Evolutionary conservation across 1,140 invertebrate genomes (phyloP).

Genomic region (Streblospio benedicti): DNA sequence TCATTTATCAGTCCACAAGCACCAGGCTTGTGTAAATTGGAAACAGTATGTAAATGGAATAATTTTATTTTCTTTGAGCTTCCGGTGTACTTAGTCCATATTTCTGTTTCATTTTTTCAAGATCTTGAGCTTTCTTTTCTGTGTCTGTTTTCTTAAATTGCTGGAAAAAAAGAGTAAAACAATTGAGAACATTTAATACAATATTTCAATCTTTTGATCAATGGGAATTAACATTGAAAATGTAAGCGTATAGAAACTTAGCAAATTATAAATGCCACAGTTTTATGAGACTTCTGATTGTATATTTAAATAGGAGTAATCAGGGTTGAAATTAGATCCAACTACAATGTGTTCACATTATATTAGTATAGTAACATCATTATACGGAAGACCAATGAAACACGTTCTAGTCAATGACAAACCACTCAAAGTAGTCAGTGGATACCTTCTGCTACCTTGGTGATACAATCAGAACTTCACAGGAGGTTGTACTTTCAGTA

Average conservation of each 20-base stretch:
- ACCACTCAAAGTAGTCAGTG: no score
- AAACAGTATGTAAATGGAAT: no score
- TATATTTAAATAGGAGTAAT: not conserved
- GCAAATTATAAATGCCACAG: not conserved
- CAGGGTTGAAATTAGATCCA: not conserved
- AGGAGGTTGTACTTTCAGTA: no score
- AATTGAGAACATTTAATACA: not conserved
- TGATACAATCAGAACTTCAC: no score
- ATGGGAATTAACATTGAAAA: not conserved
- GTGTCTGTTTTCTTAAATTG: slow-evolving; percentile 94
- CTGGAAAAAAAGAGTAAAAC: slow-evolving; percentile 33
- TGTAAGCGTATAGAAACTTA: not conserved
- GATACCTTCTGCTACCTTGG: no score
- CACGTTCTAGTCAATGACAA: no score
- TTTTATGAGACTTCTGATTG: not conserved
- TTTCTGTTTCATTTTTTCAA: slow-evolving; percentile 93
- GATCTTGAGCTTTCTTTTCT: slow-evolving; percentile 92
- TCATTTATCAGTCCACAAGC: no score
- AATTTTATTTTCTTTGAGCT: no score
- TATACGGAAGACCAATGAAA: no score
- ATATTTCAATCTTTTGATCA: not conserved
- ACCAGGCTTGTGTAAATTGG: no score
- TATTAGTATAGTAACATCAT: no score
- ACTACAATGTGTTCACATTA: no score
- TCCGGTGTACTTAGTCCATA: slow-evolving; percentile 61